Base-by-base conservation (phyloP, 2,113 vertebrate genomes). In the Xenopus borealis region DNA sequence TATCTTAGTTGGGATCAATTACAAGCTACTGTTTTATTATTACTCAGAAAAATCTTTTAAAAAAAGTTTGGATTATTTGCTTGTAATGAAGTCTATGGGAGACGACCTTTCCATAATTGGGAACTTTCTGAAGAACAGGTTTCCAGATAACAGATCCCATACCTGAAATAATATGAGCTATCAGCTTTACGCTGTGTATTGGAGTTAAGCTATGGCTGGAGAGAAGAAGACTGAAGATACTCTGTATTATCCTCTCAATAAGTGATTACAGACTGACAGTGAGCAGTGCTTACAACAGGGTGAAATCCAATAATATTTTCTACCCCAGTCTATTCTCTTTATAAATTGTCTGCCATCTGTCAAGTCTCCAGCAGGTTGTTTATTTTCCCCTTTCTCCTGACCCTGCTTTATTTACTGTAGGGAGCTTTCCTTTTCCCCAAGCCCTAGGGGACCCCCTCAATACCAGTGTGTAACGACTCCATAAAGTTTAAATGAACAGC, bases 361-460 rank as follows among this genome's bases (percentile, higher is more conserved):
- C 30, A 40, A n/a, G 47, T 75, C 72, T 66, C 72, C 18, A 12
- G 0, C 0, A 0, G 73, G 58, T 12, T 72, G 4, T 68, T 3
- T 4, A 12, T 13, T 40, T 18, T 78, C 71, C 79, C 80, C 75
- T 55, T 66, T 33, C 78, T 19, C 23, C 75, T 71, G 78, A 72
- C 78, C 72, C 81, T 72, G 70, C 55, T 1, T 1, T 7, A 2
- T 1, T 57, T 79, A 23, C 47, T 2, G 12, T 52, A 14, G 13
- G 69, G 57, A 47, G 72, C 74, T 76, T 53, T 73, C 65, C 59
- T 78, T 83, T 65, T 40, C 74, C 69, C 23, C 64, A 69, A 52
- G n/a, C 79, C 80, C 86, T 81, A 81, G 67, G 81, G 85, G 79
- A 83, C 76, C 82, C 8, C 14, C 33, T 0, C 0, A 80, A 72